Evolutionary conservation across 2,888 invertebrate species (phyloP).

Genomic region (Mesoligia furuncula): DNA sequence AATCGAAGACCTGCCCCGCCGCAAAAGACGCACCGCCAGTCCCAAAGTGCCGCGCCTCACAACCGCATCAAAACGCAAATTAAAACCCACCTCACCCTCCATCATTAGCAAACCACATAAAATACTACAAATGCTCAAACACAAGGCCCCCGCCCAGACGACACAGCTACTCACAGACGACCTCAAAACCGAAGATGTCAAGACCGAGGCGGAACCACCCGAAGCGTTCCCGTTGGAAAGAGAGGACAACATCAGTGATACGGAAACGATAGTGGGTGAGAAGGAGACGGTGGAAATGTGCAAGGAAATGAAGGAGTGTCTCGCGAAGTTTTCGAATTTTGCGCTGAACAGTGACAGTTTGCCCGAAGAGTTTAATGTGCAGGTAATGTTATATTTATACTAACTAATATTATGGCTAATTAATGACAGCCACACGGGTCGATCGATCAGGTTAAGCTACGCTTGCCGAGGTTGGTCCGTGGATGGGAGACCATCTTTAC

Average conservation of each 20-base stretch:
- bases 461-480: no score
- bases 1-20: constrained; percentile 79
- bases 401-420: no score
- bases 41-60: constrained; percentile 76
- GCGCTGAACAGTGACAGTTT: constrained; percentile 74
- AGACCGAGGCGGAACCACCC: constrained; percentile 80
- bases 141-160: constrained; percentile 75
- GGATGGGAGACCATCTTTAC: no score
- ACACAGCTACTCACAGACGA: constrained; percentile 67
- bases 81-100: constrained; percentile 76
- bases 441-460: no score
- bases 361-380: constrained; percentile 65
- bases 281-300: constrained; percentile 64
- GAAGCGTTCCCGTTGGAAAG: constrained; percentile 82
- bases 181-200: constrained; percentile 67
- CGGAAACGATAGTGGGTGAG: constrained; percentile 78
- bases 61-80: constrained; percentile 80
- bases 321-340: constrained; percentile 84
- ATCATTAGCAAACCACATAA: constrained; percentile 76
- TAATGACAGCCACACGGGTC: no score
- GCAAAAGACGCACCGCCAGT: constrained; percentile 76
- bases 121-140: constrained; percentile 83
- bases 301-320: constrained; percentile 85
- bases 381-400: constrained; percentile 24
- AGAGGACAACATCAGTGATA: constrained; percentile 79